phyloP scores from a whole-genome alignment of 2,888 invertebrate genomes.

The Lasioglossum calceatum region DNA sequence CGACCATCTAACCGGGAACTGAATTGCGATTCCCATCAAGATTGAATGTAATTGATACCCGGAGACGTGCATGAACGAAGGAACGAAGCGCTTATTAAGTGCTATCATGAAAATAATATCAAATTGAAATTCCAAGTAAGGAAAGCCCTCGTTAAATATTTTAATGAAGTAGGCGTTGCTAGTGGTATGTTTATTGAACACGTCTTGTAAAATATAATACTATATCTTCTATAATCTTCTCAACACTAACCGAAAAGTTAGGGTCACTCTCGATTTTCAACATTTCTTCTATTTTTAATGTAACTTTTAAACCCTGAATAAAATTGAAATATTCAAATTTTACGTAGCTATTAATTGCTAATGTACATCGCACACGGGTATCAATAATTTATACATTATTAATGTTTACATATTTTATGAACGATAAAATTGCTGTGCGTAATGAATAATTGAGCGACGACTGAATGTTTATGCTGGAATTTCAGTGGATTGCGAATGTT shows the following conservation, averaged over 20 bases:
- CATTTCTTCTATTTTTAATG: neutral
- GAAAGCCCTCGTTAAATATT: slow-evolving; percentile 20
- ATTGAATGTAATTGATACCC: slow-evolving; percentile 28
- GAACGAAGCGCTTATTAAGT: slow-evolving; percentile 14
- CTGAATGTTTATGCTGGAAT: neutral
- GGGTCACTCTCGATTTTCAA: neutral
- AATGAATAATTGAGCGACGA: neutral
- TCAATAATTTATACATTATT: neutral
- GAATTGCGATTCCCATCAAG: slow-evolving; percentile 15
- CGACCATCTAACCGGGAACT: slow-evolving; percentile 1
- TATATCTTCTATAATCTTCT: no score
- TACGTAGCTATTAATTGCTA: neutral
- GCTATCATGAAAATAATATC: slow-evolving; percentile 12
- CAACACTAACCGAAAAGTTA: neutral
- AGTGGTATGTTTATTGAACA: neutral
- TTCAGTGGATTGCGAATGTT: neutral
- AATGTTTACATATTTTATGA: neutral
- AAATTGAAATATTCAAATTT: neutral
- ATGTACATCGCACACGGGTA: neutral
- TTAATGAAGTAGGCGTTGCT: neutral
- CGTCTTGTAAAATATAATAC: neutral
- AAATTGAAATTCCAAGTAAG: slow-evolving; percentile 21
- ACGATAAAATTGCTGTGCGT: neutral
- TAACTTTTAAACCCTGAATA: neutral
- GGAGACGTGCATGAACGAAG: neutral